phyloP scores from a whole-genome alignment of 2,888 invertebrate species.

The Gonocerus acuteangulatus region DNA sequence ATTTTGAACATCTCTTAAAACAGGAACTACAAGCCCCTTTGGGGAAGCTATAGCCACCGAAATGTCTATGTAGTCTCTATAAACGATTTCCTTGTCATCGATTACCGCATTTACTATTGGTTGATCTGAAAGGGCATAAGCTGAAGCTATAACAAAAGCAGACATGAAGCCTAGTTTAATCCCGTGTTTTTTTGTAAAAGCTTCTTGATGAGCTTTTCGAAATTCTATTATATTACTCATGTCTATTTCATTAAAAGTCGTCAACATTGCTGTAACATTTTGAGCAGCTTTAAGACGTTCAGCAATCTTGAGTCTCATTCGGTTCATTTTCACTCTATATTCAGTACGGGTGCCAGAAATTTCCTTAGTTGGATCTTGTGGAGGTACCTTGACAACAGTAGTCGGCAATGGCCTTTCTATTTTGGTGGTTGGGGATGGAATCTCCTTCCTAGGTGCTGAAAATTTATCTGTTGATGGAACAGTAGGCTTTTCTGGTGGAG shows the following conservation, averaged over 20 bases:
- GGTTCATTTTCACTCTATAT: conserved; percentile 94
- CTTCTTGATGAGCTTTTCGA: conserved; percentile 80
- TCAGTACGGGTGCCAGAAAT: conserved; percentile 87
- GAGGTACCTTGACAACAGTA: conserved; percentile 62
- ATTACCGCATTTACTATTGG: conserved; percentile 97
- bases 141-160: conserved; percentile 89
- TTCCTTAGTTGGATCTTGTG: conserved; percentile 72
- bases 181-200: conserved; percentile 87
- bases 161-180: conserved; percentile 98
- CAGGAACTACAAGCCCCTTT: conserved; percentile 96
- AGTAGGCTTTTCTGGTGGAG: conserved; percentile 73
- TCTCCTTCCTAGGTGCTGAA: too few species aligned
- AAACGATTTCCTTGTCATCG: conserved; percentile 70
- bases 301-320: conserved; percentile 91
- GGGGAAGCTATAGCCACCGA: conserved; percentile 96
- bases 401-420: conserved; percentile 60
- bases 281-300: conserved; percentile 94
- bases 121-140: conserved; percentile 87
- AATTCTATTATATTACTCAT: conserved; percentile 94
- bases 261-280: conserved; percentile 95
- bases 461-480: conserved; percentile 65
- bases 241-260: conserved; percentile 98
- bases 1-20: conserved; percentile 83
- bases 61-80: conserved; percentile 94
- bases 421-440: too few species aligned